Evolutionary conservation across 1,140 invertebrate genomes (phyloP).

Genomic region (Lordiphosa mommai): DNA sequence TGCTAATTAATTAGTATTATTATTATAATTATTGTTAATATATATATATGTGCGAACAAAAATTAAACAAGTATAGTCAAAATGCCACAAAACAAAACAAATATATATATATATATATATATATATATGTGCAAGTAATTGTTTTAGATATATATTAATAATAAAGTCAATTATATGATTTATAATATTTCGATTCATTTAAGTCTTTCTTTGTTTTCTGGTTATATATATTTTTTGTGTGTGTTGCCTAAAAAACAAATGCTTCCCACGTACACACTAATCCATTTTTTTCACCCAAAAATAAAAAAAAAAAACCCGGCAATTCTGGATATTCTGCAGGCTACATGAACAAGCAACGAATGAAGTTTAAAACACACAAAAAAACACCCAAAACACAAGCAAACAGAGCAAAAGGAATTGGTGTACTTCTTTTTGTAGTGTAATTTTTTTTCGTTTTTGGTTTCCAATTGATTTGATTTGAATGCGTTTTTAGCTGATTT

Average conservation of each 20-base stretch:
- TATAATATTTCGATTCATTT: conserved; percentile 60
- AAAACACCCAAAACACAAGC: conserved; percentile 2
- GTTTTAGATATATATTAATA: conserved; percentile 10
- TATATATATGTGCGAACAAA: too few species aligned
- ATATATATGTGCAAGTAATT: conserved; percentile 6
- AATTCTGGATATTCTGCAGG: conserved; percentile 18
- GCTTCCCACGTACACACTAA: conserved; percentile 39
- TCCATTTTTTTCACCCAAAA: conserved; percentile 21
- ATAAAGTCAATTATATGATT: conserved; percentile 44
- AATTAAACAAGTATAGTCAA: conserved; percentile 22
- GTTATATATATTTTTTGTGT: conserved; percentile 29
- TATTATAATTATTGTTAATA: conserved; percentile 15
- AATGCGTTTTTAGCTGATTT: conserved; percentile 48
- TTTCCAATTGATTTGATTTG: conserved; percentile 33
- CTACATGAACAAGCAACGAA: conserved; percentile 71
- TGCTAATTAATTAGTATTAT: conserved; percentile 37
- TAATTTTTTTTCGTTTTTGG: conserved; percentile 29
- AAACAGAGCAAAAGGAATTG: conserved; percentile 22
- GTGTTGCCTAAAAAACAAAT: conserved; percentile 30
- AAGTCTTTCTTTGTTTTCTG: conserved; percentile 65
- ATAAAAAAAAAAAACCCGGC: neutral
- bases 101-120: conserved; percentile 23
- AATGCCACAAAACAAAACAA: conserved; percentile 34
- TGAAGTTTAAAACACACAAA: conserved; percentile 46
- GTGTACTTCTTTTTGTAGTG: conserved; percentile 6